These are phyloP conservation scores for Atta cephalotes DNA, from an alignment of 1,140 invertebrate genomes.

Conservation along the genomic window DNA sequence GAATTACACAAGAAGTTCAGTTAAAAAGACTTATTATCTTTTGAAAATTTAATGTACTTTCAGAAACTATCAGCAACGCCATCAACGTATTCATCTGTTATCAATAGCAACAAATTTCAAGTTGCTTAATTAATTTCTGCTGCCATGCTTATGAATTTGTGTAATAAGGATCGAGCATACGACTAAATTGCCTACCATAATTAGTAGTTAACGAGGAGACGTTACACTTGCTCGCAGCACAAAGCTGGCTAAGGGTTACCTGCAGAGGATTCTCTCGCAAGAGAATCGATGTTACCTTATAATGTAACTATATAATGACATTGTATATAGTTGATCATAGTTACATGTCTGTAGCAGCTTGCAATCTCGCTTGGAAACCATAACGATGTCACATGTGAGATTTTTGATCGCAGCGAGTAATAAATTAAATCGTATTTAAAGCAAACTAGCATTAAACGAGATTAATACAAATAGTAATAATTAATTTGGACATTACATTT, in stretches of 20 bases:
- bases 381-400: not conserved
- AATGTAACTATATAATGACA: slow-evolving; percentile 60
- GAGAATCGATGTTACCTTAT: slow-evolving; percentile 56
- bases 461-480: not conserved
- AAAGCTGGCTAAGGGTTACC: slow-evolving; percentile 26
- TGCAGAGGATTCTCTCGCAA: slow-evolving; percentile 28
- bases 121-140: slow-evolving; percentile 51
- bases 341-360: slow-evolving; percentile 34
- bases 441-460: not conserved
- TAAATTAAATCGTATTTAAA: not conserved
- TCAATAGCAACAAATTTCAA: slow-evolving; percentile 14
- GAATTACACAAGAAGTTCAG: no score
- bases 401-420: slow-evolving; percentile 9
- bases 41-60: not conserved
- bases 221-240: slow-evolving; percentile 19
- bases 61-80: not conserved
- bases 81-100: not conserved
- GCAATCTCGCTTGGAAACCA: not conserved
- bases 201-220: slow-evolving; percentile 59
- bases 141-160: slow-evolving; percentile 11
- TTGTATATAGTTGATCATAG: slow-evolving; percentile 66
- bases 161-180: slow-evolving; percentile 35
- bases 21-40: not conserved
- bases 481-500: slow-evolving; percentile 10
- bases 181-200: slow-evolving; percentile 55